Evolutionary conservation across 2,888 invertebrate species (phyloP).

Genomic region (Cephus pulcher): DNA sequence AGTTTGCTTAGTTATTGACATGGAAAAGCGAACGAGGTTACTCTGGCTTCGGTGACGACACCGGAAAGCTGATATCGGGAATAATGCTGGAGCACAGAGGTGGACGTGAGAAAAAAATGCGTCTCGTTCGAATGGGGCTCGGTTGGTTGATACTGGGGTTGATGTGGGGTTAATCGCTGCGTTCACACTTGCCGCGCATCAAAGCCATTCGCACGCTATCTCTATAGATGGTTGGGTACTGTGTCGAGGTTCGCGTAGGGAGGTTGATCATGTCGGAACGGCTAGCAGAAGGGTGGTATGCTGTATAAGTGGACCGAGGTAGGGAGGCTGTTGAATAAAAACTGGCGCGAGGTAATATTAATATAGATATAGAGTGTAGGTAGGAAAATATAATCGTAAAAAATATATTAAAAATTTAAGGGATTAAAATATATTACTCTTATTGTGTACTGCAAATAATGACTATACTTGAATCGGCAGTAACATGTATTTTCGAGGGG

Average conservation of each 20-base stretch:
- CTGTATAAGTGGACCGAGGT: not conserved
- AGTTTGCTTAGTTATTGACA: not conserved
- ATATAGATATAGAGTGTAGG: not conserved
- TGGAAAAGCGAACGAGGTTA: not conserved
- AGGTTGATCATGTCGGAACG: not conserved
- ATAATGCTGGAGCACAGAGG: not conserved
- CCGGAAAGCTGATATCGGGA: not conserved
- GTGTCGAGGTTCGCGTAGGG: not conserved
- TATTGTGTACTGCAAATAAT: not conserved
- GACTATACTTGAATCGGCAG: not conserved
- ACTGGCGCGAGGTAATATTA: not conserved
- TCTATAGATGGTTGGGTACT: not conserved
- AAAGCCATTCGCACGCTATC: slow-evolving; percentile 33
- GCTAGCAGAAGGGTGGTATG: not conserved
- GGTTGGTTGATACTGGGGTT: slow-evolving; percentile 25
- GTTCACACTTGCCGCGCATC: slow-evolving; percentile 53
- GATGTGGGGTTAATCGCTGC: slow-evolving; percentile 56
- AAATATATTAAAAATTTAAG: not conserved
- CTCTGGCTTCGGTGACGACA: not conserved
- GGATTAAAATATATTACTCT: not conserved
- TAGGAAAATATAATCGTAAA: not conserved
- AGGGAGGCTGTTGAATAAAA: not conserved
- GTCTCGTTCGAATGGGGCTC: not conserved
- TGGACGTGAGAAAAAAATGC: not conserved
- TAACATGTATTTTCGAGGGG: not conserved